phyloP scores from a whole-genome alignment of 1,140 invertebrate genomes.

The Calliphora vicina region DNA sequence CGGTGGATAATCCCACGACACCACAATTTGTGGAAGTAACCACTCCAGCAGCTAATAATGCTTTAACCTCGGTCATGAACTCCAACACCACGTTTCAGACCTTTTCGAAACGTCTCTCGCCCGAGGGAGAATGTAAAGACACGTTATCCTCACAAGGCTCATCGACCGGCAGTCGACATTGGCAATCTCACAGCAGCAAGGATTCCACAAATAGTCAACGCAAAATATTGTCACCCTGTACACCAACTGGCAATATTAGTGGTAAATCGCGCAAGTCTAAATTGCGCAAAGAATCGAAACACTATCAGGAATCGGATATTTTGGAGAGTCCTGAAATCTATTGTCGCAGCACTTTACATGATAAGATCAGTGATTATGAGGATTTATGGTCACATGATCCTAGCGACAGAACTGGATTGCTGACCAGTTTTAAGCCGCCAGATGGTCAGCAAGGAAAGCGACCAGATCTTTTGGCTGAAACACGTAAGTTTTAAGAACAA shows the following conservation, averaged over 20 bases:
- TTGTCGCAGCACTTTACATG: slow-evolving; percentile 84
- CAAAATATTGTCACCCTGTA: slow-evolving; percentile 51
- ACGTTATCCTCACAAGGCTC: slow-evolving; percentile 65
- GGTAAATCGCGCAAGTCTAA: slow-evolving; percentile 52
- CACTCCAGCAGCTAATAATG: slow-evolving; percentile 51
- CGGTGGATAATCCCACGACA: slow-evolving; percentile 70
- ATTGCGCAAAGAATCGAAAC: slow-evolving; percentile 70
- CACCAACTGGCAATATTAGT: slow-evolving; percentile 29
- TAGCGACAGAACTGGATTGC: slow-evolving; percentile 64
- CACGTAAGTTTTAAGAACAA: slow-evolving; percentile 66
- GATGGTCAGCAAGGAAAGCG: slow-evolving; percentile 66
- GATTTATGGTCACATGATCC: slow-evolving; percentile 87
- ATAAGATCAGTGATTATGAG: slow-evolving; percentile 95
- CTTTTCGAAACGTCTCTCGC: slow-evolving; percentile 65
- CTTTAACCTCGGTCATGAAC: slow-evolving; percentile 53
- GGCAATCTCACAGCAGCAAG: slow-evolving; percentile 50
- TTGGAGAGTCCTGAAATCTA: slow-evolving; percentile 83
- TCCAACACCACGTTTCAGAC: slow-evolving; percentile 59
- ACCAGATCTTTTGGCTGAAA: slow-evolving; percentile 74
- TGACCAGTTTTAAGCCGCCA: slow-evolving; percentile 65
- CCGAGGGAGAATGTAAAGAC: slow-evolving; percentile 66
- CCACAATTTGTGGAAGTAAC: slow-evolving; percentile 63
- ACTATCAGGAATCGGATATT: slow-evolving; percentile 84
- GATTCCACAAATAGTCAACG: slow-evolving; percentile 53
- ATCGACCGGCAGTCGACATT: slow-evolving; percentile 61